These are phyloP conservation scores for Odontomachus brunneus DNA, from an alignment of 1,140 invertebrate species.

Conservation along the genomic window DNA sequence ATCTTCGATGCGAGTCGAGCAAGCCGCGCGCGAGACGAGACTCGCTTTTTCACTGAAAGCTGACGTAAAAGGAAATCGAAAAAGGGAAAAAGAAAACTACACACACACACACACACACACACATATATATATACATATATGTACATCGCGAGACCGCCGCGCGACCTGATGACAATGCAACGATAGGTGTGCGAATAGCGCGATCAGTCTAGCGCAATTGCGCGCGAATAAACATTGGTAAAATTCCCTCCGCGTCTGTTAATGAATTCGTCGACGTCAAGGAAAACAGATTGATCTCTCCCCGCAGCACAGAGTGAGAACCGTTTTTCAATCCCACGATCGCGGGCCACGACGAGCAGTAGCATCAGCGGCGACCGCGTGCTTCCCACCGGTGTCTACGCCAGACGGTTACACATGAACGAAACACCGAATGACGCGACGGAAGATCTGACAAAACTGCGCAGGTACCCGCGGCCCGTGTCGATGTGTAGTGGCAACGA, in stretches of 20 bases:
- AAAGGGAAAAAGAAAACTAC: conserved; percentile 6
- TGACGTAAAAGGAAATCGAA: conserved; percentile 64
- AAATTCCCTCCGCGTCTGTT: no score
- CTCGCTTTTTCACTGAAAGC: conserved; percentile 81
- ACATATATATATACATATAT: no score
- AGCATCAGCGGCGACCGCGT: neutral
- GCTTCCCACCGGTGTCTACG: conserved; percentile 2
- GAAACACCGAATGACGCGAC: conserved; percentile 12
- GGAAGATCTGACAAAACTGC: conserved; percentile 65
- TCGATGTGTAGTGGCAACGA: conserved; percentile 78
- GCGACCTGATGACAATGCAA: neutral
- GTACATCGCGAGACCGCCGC: neutral
- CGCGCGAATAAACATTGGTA: no score
- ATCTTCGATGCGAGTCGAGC: conserved; percentile 76
- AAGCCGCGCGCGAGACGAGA: conserved; percentile 71
- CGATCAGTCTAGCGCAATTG: no score
- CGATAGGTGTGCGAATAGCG: no score
- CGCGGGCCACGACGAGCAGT: no score
- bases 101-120: no score
- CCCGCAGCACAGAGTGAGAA: neutral
- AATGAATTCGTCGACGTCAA: no score
- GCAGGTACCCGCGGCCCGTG: conserved; percentile 47
- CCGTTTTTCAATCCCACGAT: neutral
- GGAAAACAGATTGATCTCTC: no score
- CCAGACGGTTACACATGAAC: conserved; percentile 47